Base-by-base conservation (phyloP, 2,113 vertebrate genomes). In the Nymphicus hollandicus region DNA sequence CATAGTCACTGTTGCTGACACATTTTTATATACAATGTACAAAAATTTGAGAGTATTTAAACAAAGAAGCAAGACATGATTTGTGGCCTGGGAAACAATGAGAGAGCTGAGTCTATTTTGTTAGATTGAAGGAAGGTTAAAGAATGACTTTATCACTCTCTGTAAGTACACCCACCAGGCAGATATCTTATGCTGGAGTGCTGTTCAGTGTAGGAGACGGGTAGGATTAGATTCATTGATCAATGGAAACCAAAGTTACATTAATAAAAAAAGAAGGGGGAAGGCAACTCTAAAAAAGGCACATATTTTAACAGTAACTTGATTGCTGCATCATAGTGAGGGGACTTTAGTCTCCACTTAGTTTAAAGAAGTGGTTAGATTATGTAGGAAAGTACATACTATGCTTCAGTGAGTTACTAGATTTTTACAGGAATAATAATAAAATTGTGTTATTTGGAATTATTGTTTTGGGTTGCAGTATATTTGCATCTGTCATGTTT, bases 161-260 rank as follows among this genome's bases (percentile, higher is more conserved):
- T 94, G 50, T 90, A 96, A 96, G 89, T 96, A 94, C 13, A 80
- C 47, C 64, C 84, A 77, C 49, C 64, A 82, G 87, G 79, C 80
- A 94, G 64, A 43, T 93, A 66, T 5, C 65, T 84, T 71, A 17
- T 39, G 33, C 55, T 88, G 88, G 46, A 83, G 74, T 58, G 82
- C 76, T 74, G 53, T 39, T 91, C 60, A 68, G 50, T 78, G 24
- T 82, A 63, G 44, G 63, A 93, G 80, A 63, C 44, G 89, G 71
- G 73, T 16, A 44, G 43, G 35, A 86, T 88, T 73, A 77, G 79
- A 53, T 77, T 79, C 64, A 68, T 49, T 80, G 88, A 64, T 91
- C 82, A 90, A 88, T 86, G 50, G 72, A 81, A 94, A 85, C 88
- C 79, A 81, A 77, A 94, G 82, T 78, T 84, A 13, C 16, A 33